Conservation (phyloP, 2,888 invertebrate species). For the Tipula unca region DNA sequence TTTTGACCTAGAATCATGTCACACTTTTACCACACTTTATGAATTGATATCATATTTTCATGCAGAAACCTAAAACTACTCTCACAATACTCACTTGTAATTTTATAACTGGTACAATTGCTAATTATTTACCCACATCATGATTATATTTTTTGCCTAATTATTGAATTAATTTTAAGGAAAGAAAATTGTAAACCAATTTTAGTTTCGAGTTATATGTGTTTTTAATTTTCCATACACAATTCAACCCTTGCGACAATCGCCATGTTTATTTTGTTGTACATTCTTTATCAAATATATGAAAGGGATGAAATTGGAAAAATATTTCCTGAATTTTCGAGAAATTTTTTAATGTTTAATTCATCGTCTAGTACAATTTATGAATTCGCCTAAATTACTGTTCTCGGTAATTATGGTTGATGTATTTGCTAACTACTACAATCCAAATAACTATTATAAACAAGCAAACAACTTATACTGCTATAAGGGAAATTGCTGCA, state of each 20-base stretch:
- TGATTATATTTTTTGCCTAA: background rate
- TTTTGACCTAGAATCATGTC: constrained; percentile 14
- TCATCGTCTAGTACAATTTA: background rate
- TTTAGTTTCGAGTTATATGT: background rate
- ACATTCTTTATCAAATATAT: background rate
- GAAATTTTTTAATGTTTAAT: background rate
- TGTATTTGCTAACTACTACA: too few species aligned
- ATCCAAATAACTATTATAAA: too few species aligned
- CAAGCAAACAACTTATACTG: too few species aligned
- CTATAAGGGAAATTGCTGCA: too few species aligned
- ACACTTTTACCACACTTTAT: background rate
- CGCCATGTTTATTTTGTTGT: constrained; percentile 15
- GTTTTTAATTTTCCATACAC: constrained; percentile 18
- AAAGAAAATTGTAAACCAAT: background rate
- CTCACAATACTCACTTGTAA: background rate
- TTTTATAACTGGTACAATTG: background rate
- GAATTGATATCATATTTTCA: background rate
- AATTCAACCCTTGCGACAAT: constrained; percentile 17
- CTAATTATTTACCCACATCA: background rate
- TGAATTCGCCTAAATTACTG: too few species aligned
- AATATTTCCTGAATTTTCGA: background rate
- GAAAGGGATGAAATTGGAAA: background rate
- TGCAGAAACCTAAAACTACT: background rate
- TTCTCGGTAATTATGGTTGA: too few species aligned
- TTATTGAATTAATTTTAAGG: background rate